Percentiles rank a stretch among this genome's conserved stretches.
phyloP scores from a whole-genome alignment of 1,140 invertebrate genomes.

The Ylistrum balloti region DNA sequence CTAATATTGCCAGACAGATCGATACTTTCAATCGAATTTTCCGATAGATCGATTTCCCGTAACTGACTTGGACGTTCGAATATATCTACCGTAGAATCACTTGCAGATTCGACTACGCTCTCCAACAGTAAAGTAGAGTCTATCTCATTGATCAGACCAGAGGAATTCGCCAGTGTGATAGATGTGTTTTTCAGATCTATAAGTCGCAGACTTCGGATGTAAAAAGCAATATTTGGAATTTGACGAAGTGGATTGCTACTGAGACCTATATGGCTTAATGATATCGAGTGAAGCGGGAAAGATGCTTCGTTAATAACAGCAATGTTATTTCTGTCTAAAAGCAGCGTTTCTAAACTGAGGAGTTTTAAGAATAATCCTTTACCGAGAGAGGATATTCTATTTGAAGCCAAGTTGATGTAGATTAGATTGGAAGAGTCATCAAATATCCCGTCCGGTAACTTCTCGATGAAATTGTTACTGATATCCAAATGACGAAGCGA shows the following conservation, averaged over 20 bases:
- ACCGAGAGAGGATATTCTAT: slow-evolving; percentile 55
- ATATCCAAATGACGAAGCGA: slow-evolving; percentile 60
- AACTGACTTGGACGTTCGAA: not conserved
- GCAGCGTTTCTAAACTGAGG: slow-evolving; percentile 53
- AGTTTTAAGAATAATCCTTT: slow-evolving; percentile 60
- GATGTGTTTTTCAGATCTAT: slow-evolving; percentile 60
- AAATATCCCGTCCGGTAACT: slow-evolving; percentile 58
- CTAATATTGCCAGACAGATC: slow-evolving; percentile 59
- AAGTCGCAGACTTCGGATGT: slow-evolving; percentile 60
- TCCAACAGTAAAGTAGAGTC: slow-evolving; percentile 44
- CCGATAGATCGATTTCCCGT: not conserved
- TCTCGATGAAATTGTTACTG: slow-evolving; percentile 51
- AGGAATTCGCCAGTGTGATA: slow-evolving; percentile 64
- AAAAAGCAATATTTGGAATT: slow-evolving; percentile 66
- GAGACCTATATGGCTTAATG: slow-evolving; percentile 57
- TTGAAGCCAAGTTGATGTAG: slow-evolving; percentile 62
- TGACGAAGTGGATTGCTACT: slow-evolving; percentile 64
- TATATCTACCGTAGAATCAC: slow-evolving; percentile 55
- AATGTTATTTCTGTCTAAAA: slow-evolving; percentile 65
- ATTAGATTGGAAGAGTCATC: slow-evolving; percentile 50
- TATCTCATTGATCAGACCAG: slow-evolving; percentile 49
- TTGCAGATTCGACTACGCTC: slow-evolving; percentile 59
- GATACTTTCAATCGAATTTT: slow-evolving; percentile 52
- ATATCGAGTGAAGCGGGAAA: slow-evolving; percentile 56
- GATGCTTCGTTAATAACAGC: slow-evolving; percentile 45